Percentiles rank a stretch among this genome's conserved stretches.
These are phyloP conservation scores for Diaprepes abbreviatus DNA, from an alignment of 2,888 invertebrate genomes.

Conservation along the genomic window DNA sequence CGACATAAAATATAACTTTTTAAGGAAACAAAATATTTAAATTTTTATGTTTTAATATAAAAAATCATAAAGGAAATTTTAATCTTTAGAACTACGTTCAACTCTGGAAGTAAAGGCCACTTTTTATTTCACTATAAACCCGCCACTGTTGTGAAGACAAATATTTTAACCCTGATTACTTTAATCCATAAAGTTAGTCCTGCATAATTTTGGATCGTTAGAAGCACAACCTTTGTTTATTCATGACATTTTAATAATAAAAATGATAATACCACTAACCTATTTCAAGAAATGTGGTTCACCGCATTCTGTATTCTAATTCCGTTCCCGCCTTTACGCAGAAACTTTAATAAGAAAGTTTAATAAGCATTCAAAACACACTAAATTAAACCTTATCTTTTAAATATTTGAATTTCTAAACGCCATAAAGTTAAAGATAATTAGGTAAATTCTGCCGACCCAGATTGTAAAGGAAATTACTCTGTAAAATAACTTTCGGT, in stretches of 20 bases:
- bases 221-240: background rate
- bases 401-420: conserved; percentile 50
- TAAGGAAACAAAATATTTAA: too few relatives aligned
- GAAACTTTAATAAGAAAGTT: conserved; percentile 38
- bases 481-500: conserved; percentile 50
- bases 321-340: conserved; percentile 15
- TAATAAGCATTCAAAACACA: conserved; percentile 41
- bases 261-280: conserved; percentile 5
- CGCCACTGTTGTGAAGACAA: too few relatives aligned
- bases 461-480: conserved; percentile 51
- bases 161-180: too few relatives aligned
- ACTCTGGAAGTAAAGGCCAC: too few relatives aligned
- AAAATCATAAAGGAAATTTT: too few relatives aligned
- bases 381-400: conserved; percentile 49
- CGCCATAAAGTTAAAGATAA: conserved; percentile 50
- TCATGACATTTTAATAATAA: background rate
- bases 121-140: too few relatives aligned
- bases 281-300: background rate
- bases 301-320: conserved; percentile 18
- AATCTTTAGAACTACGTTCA: too few relatives aligned
- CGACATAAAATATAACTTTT: too few relatives aligned
- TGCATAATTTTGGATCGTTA: background rate
- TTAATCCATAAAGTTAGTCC: too few relatives aligned
- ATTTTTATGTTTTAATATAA: too few relatives aligned
- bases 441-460: conserved; percentile 51